Evolutionary conservation across 2,797 vertebrate genomes (phyloP).

Genomic region (Petrocephalus sullivani): DNA sequence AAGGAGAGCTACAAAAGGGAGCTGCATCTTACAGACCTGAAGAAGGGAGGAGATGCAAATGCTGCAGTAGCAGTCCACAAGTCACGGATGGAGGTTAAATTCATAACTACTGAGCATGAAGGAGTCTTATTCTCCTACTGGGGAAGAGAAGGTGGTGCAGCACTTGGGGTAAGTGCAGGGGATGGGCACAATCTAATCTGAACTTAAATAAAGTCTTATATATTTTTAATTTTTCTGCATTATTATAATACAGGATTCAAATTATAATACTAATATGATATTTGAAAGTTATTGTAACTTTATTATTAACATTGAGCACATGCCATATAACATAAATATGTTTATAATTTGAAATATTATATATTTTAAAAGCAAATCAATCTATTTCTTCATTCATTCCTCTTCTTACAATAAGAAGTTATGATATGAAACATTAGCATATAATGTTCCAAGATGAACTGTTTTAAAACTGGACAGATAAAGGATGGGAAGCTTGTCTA

Average conservation of each 20-base stretch:
- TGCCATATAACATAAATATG: not conserved
- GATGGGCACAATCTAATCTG: not conserved
- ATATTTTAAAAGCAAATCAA: not conserved
- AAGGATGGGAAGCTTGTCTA: slow-evolving; percentile 50
- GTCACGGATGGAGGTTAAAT: slow-evolving; percentile 50
- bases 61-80: slow-evolving; percentile 23
- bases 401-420: not conserved
- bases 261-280: not conserved
- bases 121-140: slow-evolving; percentile 50
- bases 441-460: not conserved
- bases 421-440: not conserved
- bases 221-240: not conserved
- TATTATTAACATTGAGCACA: not conserved
- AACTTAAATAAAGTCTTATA: not conserved
- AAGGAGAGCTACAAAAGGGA: slow-evolving; percentile 64
- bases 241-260: not conserved
- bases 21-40: slow-evolving; percentile 44
- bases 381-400: not conserved
- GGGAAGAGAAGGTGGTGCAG: slow-evolving; percentile 35
- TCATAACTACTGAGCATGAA: slow-evolving; percentile 51
- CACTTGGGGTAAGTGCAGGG: slow-evolving; percentile 47
- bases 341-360: not conserved
- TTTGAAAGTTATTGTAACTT: not conserved
- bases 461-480: slow-evolving; percentile 46
- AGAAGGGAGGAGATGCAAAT: slow-evolving; percentile 25